Percentiles rank a stretch among this genome's conserved stretches.
phyloP scores from a whole-genome alignment of 2,888 invertebrate species.

The Lycocerus yunnanus region DNA sequence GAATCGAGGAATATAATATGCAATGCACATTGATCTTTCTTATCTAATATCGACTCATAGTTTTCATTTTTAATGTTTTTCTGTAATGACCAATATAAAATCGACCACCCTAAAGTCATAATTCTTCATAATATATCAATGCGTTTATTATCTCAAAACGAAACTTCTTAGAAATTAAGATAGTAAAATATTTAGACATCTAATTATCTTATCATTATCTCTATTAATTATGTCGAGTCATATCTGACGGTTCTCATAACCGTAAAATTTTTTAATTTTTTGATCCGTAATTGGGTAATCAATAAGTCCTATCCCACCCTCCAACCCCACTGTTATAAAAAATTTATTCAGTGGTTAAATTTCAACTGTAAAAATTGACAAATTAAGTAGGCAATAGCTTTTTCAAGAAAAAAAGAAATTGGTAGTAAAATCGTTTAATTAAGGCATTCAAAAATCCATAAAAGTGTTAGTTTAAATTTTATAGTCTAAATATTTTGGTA shows the following conservation, averaged over 20 bases:
- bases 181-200: background rate
- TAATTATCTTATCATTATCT: background rate
- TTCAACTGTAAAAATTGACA: background rate
- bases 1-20: background rate
- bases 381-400: no score
- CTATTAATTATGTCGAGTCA: background rate
- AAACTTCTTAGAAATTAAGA: background rate
- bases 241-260: background rate
- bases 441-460: background rate
- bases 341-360: background rate
- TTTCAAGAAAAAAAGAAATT: background rate
- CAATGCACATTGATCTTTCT: background rate
- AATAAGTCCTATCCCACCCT: no score
- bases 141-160: background rate
- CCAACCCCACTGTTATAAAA: no score
- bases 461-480: background rate
- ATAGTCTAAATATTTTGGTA: background rate
- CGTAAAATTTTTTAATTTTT: background rate
- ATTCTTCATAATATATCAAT: background rate
- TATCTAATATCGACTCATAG: background rate
- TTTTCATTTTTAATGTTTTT: background rate
- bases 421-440: background rate
- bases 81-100: background rate
- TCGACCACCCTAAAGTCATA: background rate
- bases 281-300: background rate